phyloP scores from a whole-genome alignment of 2,797 vertebrate species.

The Paedocypris micromegethes region DNA sequence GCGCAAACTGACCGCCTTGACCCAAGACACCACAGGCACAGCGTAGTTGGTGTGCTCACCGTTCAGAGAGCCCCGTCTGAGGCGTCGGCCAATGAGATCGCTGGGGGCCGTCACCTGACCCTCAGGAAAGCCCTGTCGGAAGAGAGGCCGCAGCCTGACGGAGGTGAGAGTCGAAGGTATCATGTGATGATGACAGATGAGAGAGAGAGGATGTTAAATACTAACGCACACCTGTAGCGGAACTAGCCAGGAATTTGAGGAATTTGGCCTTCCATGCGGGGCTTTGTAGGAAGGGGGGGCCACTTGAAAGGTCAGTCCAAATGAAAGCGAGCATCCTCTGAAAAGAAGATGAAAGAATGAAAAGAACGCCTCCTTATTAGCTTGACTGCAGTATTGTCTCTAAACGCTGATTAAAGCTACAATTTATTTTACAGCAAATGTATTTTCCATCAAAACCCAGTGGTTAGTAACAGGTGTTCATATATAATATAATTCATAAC shows the following conservation, averaged over 20 bases:
- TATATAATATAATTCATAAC: too few species aligned
- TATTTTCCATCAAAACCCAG: too few species aligned
- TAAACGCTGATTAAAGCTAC: too few species aligned
- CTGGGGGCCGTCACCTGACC: slow-evolving; percentile 91
- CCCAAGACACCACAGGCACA: slow-evolving; percentile 96
- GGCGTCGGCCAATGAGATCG: slow-evolving; percentile 90
- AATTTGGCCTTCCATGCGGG: not conserved
- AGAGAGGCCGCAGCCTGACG: slow-evolving; percentile 85
- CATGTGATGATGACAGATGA: slow-evolving; percentile 56
- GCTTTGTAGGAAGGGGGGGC: not conserved
- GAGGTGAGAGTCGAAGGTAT: slow-evolving; percentile 77
- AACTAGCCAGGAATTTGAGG: slow-evolving; percentile 44
- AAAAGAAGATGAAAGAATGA: too few species aligned
- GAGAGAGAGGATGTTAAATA: slow-evolving; percentile 55
- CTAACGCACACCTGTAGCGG: slow-evolving; percentile 69
- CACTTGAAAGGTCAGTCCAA: slow-evolving; percentile 10
- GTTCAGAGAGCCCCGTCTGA: slow-evolving; percentile 95
- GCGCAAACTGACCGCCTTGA: slow-evolving; percentile 88
- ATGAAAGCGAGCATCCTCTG: slow-evolving; percentile 23
- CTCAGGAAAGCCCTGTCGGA: slow-evolving; percentile 97
- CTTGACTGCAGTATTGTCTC: too few species aligned
- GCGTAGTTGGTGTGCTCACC: slow-evolving; percentile 94
- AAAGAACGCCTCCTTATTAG: too few species aligned
- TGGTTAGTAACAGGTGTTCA: too few species aligned
- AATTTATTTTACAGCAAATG: too few species aligned